These are phyloP conservation scores for Apamea anceps DNA, from an alignment of 2,888 invertebrate species.

Conservation along the genomic window DNA sequence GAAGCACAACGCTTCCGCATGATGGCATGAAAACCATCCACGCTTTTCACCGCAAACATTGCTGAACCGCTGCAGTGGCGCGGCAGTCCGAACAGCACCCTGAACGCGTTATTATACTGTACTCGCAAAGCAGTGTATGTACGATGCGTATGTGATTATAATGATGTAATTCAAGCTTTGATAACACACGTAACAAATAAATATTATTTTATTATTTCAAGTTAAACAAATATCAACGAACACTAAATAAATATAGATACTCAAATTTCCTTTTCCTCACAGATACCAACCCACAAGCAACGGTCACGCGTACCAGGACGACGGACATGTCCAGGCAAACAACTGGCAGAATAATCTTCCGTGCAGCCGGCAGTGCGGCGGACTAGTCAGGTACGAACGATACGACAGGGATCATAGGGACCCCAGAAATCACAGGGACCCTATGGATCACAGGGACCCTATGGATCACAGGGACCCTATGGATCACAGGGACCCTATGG, in stretches of 20 bases:
- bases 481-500: not conserved
- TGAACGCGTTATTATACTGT: too few species aligned
- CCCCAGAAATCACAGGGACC: not conserved
- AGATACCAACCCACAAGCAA: conserved; percentile 74
- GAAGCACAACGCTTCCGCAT: too few species aligned
- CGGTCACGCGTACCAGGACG: conserved; percentile 69
- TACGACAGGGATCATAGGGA: conserved; percentile 23
- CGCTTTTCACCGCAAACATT: too few species aligned
- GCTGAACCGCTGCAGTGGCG: too few species aligned
- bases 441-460: not conserved
- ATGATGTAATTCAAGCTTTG: not conserved
- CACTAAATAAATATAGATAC: not conserved
- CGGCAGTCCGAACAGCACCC: too few species aligned
- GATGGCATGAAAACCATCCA: too few species aligned
- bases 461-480: not conserved
- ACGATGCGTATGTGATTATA: too few species aligned
- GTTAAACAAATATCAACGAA: too few species aligned
- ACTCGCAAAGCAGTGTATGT: too few species aligned
- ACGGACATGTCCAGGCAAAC: conserved; percentile 74
- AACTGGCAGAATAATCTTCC: conserved; percentile 81
- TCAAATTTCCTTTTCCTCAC: not conserved
- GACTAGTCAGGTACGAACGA: conserved; percentile 85
- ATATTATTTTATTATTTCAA: too few species aligned
- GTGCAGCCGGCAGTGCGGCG: conserved; percentile 85
- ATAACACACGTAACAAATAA: too few species aligned